Percentiles rank a stretch among this genome's conserved stretches.
phyloP scores from a whole-genome alignment of 2,797 vertebrate genomes.

The Peromyscus nudipes region DNA sequence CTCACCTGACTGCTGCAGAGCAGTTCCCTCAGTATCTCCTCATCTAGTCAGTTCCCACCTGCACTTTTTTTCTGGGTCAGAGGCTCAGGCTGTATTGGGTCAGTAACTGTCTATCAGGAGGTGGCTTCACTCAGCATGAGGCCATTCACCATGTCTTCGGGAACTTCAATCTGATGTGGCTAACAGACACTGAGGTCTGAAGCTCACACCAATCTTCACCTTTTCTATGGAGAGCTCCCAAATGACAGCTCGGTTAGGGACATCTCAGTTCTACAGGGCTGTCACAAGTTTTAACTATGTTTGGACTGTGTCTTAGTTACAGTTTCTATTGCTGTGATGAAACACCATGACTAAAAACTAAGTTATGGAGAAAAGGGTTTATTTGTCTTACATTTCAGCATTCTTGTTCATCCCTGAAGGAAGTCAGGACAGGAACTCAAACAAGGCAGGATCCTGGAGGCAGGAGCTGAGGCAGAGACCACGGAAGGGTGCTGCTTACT shows the following conservation, averaged over 20 bases:
- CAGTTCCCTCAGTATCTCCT: slow-evolving; percentile 47
- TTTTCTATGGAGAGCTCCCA: not conserved
- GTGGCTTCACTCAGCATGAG: not conserved
- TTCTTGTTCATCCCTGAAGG: not conserved
- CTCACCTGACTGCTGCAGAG: slow-evolving; percentile 21
- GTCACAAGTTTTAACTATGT: not conserved
- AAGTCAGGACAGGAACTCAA: not conserved
- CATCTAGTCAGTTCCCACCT: slow-evolving; percentile 49
- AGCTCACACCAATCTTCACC: not conserved
- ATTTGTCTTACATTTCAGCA: not conserved
- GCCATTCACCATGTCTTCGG: slow-evolving; percentile 6
- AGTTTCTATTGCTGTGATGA: not conserved
- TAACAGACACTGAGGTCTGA: slow-evolving; percentile 4
- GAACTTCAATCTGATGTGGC: not conserved
- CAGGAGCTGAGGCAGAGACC: not conserved
- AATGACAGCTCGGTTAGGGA: not conserved
- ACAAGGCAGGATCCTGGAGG: not conserved
- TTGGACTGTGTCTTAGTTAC: not conserved
- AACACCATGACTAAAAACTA: not conserved
- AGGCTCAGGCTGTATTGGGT: slow-evolving; percentile 28
- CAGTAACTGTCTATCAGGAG: slow-evolving; percentile 27
- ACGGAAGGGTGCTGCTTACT: not conserved
- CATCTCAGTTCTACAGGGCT: not conserved
- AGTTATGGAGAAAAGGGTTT: not conserved
- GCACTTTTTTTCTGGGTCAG: slow-evolving; percentile 62